Evolutionary conservation across 2,888 invertebrate species (phyloP).

Genomic region (Heliconius ethilla): DNA sequence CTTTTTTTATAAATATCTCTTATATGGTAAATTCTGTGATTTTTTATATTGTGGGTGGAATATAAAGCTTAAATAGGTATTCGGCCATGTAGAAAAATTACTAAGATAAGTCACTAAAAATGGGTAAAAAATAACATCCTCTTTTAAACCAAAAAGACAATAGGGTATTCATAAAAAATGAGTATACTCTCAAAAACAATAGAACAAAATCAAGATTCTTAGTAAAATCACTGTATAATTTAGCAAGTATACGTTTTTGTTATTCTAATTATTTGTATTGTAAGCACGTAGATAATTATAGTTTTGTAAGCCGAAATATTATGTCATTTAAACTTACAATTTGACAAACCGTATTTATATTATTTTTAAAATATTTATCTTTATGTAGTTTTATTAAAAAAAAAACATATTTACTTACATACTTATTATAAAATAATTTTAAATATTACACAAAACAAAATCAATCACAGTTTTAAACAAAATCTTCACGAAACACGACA

Average conservation of each 20-base stretch:
- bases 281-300: slow-evolving; percentile 15
- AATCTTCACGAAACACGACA: slow-evolving; percentile 15
- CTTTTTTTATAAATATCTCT: background rate
- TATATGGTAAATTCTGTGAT: background rate
- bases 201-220: slow-evolving; percentile 1
- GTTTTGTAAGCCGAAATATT: slow-evolving; percentile 11
- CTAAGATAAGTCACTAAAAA: background rate
- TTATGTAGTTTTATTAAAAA: background rate
- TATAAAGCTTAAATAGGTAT: background rate
- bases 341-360: background rate
- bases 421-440: background rate
- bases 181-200: slow-evolving; percentile 20
- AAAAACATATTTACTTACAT: slow-evolving; percentile 3
- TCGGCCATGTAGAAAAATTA: background rate
- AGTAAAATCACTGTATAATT: slow-evolving; percentile 10
- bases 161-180: slow-evolving; percentile 24
- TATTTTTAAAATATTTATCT: background rate
- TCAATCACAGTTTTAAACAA: background rate
- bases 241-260: slow-evolving; percentile 3
- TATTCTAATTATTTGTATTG: slow-evolving; percentile 9
- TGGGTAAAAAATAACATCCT: slow-evolving; percentile 8
- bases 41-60: background rate
- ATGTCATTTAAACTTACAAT: background rate
- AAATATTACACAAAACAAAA: background rate
- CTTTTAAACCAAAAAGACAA: slow-evolving; percentile 3